Evolutionary conservation across 2,113 vertebrate genomes (phyloP).

Genomic region (Lutjanus erythropterus): DNA sequence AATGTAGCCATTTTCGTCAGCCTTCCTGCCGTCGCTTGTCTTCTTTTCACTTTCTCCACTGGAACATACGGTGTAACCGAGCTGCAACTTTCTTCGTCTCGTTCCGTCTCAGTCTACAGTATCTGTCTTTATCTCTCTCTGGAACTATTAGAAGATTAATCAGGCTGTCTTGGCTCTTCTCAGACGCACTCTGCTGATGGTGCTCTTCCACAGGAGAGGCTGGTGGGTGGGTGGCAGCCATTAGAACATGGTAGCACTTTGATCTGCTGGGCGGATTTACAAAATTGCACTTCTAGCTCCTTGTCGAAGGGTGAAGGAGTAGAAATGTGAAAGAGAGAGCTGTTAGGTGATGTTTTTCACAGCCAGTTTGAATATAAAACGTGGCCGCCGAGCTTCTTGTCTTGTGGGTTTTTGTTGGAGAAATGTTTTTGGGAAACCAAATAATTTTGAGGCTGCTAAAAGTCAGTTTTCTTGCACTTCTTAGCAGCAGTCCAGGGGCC

Average conservation of each 20-base stretch:
- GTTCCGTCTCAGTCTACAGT: constrained; percentile 38
- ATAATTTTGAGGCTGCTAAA: background rate
- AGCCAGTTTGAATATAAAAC: constrained; percentile 11
- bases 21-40: constrained; percentile 19
- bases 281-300: constrained; percentile 72
- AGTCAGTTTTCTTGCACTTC: constrained; percentile 7
- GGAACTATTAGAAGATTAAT: constrained; percentile 77
- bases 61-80: constrained; percentile 25
- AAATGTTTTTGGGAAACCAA: constrained; percentile 15
- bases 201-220: constrained; percentile 66
- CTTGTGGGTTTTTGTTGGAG: background rate
- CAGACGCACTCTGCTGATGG: constrained; percentile 62
- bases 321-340: constrained; percentile 43
- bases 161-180: constrained; percentile 67
- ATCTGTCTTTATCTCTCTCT: constrained; percentile 62
- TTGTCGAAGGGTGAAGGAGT: constrained; percentile 51
- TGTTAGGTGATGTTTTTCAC: constrained; percentile 42
- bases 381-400: background rate
- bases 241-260: constrained; percentile 81
- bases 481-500: background rate
- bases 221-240: constrained; percentile 77
- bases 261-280: constrained; percentile 78
- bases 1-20: constrained; percentile 51
- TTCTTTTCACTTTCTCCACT: constrained; percentile 29
- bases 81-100: constrained; percentile 44